These are phyloP conservation scores for Oryzias melastigma DNA, from an alignment of 2,113 vertebrate species.

Conservation along the genomic window DNA sequence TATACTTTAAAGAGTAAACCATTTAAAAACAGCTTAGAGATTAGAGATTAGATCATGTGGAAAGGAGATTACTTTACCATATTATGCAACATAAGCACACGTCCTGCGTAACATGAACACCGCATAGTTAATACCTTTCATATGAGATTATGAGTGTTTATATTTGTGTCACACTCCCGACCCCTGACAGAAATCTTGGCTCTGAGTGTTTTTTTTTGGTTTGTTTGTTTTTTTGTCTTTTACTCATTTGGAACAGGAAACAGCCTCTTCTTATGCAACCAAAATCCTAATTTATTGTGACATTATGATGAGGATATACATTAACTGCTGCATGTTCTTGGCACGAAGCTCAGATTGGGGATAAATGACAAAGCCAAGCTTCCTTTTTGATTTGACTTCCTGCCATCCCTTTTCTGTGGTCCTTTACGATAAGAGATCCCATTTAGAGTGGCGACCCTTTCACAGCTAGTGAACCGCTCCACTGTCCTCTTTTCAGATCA, in stretches of 20 bases:
- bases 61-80: slow-evolving; percentile 1
- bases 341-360: slow-evolving; percentile 14
- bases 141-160: slow-evolving; percentile 10
- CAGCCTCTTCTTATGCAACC: slow-evolving; percentile 29
- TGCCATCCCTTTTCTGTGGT: slow-evolving; percentile 8
- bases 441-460: slow-evolving; percentile 23
- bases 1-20: neutral
- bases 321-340: slow-evolving; percentile 16
- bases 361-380: slow-evolving; percentile 12
- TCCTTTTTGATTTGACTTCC: slow-evolving; percentile 11
- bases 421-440: slow-evolving; percentile 10
- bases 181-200: slow-evolving; percentile 4
- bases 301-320: slow-evolving; percentile 2
- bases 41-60: slow-evolving; percentile 2
- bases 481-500: slow-evolving; percentile 59
- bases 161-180: slow-evolving; percentile 2
- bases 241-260: slow-evolving; percentile 23
- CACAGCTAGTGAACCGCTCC: slow-evolving; percentile 44
- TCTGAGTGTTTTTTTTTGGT: neutral
- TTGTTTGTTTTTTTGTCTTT: too few relatives aligned
- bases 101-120: slow-evolving; percentile 10
- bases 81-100: slow-evolving; percentile 11
- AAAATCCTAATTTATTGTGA: slow-evolving; percentile 9
- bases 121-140: slow-evolving; percentile 9
- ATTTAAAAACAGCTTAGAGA: slow-evolving; percentile 10